A percentile compares a stretch with the other conserved stretches of the same genome.
Evolutionary conservation across 2,797 vertebrate genomes (phyloP).

Genomic region (Bryconaethiops microstoma): DNA sequence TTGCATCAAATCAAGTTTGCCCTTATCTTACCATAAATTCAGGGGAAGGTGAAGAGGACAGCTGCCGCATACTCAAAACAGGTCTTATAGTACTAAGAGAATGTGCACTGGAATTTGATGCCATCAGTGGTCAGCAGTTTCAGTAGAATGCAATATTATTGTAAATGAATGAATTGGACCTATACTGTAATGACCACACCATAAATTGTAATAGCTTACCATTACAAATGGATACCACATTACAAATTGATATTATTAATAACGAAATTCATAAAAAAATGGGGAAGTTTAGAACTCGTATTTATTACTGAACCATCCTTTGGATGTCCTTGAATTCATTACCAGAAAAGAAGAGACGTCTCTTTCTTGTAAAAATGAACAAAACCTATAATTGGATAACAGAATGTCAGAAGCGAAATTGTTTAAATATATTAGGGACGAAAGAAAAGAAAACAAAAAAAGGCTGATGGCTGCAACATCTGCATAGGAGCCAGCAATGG

Average conservation of each 20-base stretch:
- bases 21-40: not conserved
- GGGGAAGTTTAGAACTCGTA: no score
- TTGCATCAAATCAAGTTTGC: constrained; percentile 5
- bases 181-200: no score
- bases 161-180: no score
- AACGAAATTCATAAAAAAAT: no score
- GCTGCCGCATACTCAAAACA: constrained; percentile 12
- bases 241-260: no score
- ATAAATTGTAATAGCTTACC: no score
- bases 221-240: no score
- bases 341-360: not conserved
- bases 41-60: constrained; percentile 18
- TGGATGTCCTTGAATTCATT: no score
- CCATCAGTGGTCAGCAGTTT: no score
- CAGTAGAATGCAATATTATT: no score
- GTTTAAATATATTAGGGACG: not conserved
- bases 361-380: not conserved
- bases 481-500: constrained; percentile 29
- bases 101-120: no score
- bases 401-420: not conserved
- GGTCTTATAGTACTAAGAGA: not conserved
- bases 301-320: no score
- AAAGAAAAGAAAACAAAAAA: not conserved
- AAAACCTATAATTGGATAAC: not conserved
- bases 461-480: constrained; percentile 11